A percentile compares a stretch with the other conserved stretches of the same genome.
These are phyloP conservation scores for Isurus oxyrinchus DNA, from an alignment of 2,113 vertebrate species.

Conservation along the genomic window DNA sequence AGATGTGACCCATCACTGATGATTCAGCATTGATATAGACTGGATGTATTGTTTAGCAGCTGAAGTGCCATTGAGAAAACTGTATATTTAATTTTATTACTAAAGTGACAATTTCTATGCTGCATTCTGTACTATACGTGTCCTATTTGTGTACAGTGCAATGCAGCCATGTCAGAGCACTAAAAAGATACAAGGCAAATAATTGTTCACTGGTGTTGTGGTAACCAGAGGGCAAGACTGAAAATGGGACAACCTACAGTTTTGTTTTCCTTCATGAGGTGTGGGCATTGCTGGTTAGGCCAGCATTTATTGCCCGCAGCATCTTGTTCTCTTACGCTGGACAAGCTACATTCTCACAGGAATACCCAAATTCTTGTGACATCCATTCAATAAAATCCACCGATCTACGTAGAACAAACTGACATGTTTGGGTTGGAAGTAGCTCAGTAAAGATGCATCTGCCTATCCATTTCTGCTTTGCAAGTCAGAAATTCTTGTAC, in stretches of 20 bases:
- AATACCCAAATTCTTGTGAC: not conserved
- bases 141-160: not conserved
- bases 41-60: not conserved
- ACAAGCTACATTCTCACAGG: not conserved
- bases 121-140: not conserved
- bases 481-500: not conserved
- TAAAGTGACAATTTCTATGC: not conserved
- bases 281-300: too few relatives aligned
- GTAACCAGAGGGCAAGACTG: not conserved
- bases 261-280: too few relatives aligned
- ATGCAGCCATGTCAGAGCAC: not conserved
- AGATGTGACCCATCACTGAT: not conserved
- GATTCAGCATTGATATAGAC: not conserved
- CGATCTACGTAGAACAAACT: not conserved
- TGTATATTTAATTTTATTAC: not conserved
- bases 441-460: too few relatives aligned
- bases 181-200: not conserved
- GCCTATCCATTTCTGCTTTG: too few relatives aligned
- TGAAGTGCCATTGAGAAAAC: not conserved
- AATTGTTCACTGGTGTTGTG: not conserved
- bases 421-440: not conserved
- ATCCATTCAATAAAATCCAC: not conserved
- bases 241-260: not conserved
- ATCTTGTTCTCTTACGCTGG: not conserved
- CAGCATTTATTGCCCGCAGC: too few relatives aligned